Evolutionary conservation across 2,888 invertebrate genomes (phyloP).

Genomic region (Ophraella communa): DNA sequence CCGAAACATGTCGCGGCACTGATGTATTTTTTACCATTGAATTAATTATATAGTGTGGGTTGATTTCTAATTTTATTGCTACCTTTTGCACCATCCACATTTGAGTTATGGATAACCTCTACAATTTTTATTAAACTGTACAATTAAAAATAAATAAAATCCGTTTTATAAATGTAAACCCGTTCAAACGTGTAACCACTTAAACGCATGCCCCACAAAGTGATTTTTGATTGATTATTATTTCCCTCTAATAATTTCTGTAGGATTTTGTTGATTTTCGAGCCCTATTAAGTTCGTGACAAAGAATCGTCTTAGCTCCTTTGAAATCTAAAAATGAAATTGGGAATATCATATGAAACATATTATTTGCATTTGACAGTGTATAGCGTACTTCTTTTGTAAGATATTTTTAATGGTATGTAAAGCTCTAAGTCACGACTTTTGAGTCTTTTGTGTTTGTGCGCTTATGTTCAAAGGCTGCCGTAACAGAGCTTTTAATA

Average conservation of each 20-base stretch:
- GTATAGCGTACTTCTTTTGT: constrained; percentile 50
- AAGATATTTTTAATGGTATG: constrained; percentile 50
- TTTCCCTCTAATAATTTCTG: background rate
- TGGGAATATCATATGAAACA: constrained; percentile 39
- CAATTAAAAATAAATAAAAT: too few species aligned
- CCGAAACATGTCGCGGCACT: too few species aligned
- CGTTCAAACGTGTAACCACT: background rate
- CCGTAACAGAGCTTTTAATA: constrained; percentile 44
- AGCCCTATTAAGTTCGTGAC: constrained; percentile 21
- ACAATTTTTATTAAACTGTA: too few species aligned
- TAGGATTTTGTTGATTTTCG: constrained; percentile 30
- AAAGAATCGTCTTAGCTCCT: constrained; percentile 19
- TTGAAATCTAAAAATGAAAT: constrained; percentile 39
- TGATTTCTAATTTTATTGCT: too few species aligned
- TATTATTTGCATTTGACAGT: constrained; percentile 48
- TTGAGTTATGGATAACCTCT: too few species aligned
- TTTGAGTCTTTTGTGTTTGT: constrained; percentile 59
- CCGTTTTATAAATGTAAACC: background rate
- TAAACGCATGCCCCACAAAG: background rate
- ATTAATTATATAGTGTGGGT: too few species aligned
- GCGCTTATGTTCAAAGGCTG: constrained; percentile 62
- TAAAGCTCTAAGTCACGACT: constrained; percentile 54
- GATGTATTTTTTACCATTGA: too few species aligned
- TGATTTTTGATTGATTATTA: background rate
- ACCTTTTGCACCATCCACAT: too few species aligned